These are phyloP conservation scores for Ennomos fuscantarius DNA, from an alignment of 2,888 invertebrate genomes.

Conservation along the genomic window DNA sequence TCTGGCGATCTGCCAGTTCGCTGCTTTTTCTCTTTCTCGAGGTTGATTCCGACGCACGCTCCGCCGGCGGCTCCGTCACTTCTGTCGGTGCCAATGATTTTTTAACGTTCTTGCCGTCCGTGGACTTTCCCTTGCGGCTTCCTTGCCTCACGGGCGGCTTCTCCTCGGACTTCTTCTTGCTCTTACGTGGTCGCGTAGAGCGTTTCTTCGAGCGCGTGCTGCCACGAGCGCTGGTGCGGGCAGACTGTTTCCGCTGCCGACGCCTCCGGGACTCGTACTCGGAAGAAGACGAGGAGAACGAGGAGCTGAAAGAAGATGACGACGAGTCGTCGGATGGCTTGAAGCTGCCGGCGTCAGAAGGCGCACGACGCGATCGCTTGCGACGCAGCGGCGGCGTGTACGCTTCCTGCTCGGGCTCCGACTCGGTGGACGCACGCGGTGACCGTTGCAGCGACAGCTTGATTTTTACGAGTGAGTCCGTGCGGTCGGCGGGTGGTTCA, in stretches of 20 bases:
- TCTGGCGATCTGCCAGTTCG: slow-evolving; percentile 29
- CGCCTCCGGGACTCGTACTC: slow-evolving; percentile 2
- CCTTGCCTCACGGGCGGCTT: slow-evolving; percentile 6
- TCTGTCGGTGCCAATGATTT: slow-evolving; percentile 12
- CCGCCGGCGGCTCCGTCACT: background rate
- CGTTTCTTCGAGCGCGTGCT: slow-evolving; percentile 29
- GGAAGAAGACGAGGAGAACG: too few relatives aligned
- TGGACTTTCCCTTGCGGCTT: slow-evolving; percentile 31
- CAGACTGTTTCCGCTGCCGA: slow-evolving; percentile 1
- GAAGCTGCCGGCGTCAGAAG: slow-evolving; percentile 13
- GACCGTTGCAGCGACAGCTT: slow-evolving; percentile 25
- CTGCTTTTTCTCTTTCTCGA: background rate
- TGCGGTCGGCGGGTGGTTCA: slow-evolving; percentile 54
- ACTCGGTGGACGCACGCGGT: background rate
- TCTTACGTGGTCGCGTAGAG: background rate
- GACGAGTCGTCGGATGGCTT: too few relatives aligned
- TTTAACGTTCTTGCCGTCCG: slow-evolving; percentile 35
- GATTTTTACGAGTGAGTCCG: slow-evolving; percentile 34
- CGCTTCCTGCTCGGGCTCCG: slow-evolving; percentile 36
- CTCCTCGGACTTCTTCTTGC: slow-evolving; percentile 8
- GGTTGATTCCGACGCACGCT: background rate
- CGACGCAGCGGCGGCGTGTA: too few relatives aligned
- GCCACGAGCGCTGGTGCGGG: slow-evolving; percentile 27
- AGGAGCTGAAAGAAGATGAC: too few relatives aligned
- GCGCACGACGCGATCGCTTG: slow-evolving; percentile 29